Base-by-base conservation (phyloP, 2,888 invertebrate genomes). In the Drosophila formosana region DNA sequence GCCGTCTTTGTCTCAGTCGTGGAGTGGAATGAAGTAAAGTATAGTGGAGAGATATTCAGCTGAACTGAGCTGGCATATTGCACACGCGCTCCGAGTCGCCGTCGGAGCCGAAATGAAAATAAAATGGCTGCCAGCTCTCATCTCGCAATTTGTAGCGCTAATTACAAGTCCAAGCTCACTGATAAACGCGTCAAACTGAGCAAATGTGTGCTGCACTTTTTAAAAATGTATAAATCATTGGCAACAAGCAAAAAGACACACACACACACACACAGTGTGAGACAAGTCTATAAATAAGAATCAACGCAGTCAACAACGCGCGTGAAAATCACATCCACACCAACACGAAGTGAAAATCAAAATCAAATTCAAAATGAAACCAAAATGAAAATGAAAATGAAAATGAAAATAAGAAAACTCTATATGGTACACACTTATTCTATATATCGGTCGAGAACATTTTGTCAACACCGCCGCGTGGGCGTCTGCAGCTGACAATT, bases 141-240 rank as follows among this genome's bases (percentile, higher is more conserved):
- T 64, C 41, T 6, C 53, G 46, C 49, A 37, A 45, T 51, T 39
- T 13, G 62, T 52, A 8, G 47, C 45, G 68, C 32, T 70, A 79
- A 79, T 79, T 76, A 66, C 65, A 56, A 64, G 61, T 46, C 18
- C 25, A 53, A 62, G 51, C 63, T 43, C 34, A 62, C 41, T 79
- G 79, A 79, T 79, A 79, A 79, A 72, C n/a, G 75, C 57, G 9
- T 39, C 13, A 13, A 37, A 5, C 26, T 39, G 18, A n/a, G 46
- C 46, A 61, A 39, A 53, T 69, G 37, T 43, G 47, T 50, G 53
- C 45, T 63, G 66, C 66, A 82, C 90, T 90, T 90, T 81, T 91
- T 90, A 90, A 91, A 90, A 88, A 90, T 88, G 86, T 89, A 91
- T 92, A 91, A 91, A 91, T 92, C 91, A 91, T 91, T 80, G 69